Percentiles rank a stretch among this genome's conserved stretches.
Evolutionary conservation across 2,888 invertebrate genomes (phyloP).

Genomic region (Lasioglossum calceatum): DNA sequence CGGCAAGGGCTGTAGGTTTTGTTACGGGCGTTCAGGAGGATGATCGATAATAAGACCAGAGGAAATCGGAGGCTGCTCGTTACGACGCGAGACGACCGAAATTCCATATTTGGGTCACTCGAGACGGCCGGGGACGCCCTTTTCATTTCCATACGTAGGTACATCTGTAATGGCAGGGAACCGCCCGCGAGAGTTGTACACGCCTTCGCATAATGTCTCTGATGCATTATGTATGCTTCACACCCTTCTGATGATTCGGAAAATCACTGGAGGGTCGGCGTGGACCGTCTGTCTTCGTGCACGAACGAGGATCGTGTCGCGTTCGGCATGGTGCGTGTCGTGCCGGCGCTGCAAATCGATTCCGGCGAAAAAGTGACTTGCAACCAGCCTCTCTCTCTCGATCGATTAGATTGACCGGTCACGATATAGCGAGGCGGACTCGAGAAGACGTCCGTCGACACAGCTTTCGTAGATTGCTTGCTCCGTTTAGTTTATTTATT

Average conservation of each 20-base stretch:
- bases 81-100: conserved; percentile 49
- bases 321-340: conserved; percentile 50
- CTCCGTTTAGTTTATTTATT: not conserved
- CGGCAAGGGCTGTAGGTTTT: not conserved
- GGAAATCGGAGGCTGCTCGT: conserved; percentile 42
- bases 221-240: conserved; percentile 77
- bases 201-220: conserved; percentile 74
- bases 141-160: conserved; percentile 71
- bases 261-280: conserved; percentile 69
- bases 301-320: conserved; percentile 58
- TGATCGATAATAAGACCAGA: conserved; percentile 24
- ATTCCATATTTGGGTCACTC: conserved; percentile 74
- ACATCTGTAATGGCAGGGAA: conserved; percentile 73
- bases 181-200: conserved; percentile 65
- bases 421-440: conserved; percentile 7
- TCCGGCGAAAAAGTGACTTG: conserved; percentile 46
- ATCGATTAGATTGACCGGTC: conserved; percentile 51
- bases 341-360: conserved; percentile 51
- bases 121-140: conserved; percentile 33
- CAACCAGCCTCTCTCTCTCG: conserved; percentile 11
- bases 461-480: not conserved
- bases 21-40: not conserved
- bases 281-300: conserved; percentile 58
- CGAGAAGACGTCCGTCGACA: not conserved
- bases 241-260: conserved; percentile 76